A percentile compares a stretch with the other conserved stretches of the same genome.
Conservation (phyloP, 2,797 vertebrate species). For the Acrocephalus scirpaceus region DNA sequence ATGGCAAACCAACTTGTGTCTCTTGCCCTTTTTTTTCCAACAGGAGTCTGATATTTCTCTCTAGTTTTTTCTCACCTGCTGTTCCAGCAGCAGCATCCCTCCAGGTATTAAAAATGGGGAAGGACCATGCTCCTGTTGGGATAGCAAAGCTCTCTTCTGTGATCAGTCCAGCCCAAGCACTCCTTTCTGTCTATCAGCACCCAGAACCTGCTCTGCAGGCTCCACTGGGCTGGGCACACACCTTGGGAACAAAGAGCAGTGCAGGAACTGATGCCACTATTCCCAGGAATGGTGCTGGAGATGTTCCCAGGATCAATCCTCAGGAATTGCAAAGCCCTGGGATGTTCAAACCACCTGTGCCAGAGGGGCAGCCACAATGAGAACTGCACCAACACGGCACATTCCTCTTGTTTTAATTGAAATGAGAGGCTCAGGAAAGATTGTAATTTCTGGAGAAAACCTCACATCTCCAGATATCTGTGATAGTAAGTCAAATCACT, state of each 20-base stretch:
- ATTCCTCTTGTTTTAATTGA: background rate
- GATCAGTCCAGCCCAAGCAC: background rate
- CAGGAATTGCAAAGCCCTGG: background rate
- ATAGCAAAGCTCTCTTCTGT: background rate
- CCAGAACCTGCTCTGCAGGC: background rate
- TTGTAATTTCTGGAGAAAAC: background rate
- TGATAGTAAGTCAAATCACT: background rate
- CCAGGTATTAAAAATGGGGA: background rate
- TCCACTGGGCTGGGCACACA: background rate
- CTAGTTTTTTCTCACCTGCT: conserved; percentile 1
- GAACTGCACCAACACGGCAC: rapidly evolving
- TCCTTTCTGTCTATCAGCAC: background rate
- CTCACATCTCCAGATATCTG: background rate
- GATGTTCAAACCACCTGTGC: background rate
- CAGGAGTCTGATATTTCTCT: background rate
- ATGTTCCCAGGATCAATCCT: background rate
- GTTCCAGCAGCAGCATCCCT: background rate
- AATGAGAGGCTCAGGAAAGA: background rate
- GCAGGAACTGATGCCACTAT: background rate
- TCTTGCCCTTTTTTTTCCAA: background rate
- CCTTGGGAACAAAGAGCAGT: background rate
- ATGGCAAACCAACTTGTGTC: conserved; percentile 39
- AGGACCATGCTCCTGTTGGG: background rate
- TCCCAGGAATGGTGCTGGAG: background rate
- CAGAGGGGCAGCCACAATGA: rapidly evolving